Percentiles rank a stretch among this genome's conserved stretches.
Evolutionary conservation across 2,888 invertebrate species (phyloP).

Genomic region (Diarsia mendica): DNA sequence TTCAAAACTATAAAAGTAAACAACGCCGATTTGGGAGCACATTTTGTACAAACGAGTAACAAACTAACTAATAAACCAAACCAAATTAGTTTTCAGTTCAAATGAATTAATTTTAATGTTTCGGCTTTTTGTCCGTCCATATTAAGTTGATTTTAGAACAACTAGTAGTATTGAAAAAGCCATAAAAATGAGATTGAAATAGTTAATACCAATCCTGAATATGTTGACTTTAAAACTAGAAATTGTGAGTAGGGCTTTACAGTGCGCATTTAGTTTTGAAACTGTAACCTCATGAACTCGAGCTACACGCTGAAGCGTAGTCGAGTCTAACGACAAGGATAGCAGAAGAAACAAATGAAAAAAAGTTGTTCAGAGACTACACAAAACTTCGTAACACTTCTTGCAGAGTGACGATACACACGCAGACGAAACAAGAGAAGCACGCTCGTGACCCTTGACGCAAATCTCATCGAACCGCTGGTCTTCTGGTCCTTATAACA

Average conservation of each 20-base stretch:
- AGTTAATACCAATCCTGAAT: neutral
- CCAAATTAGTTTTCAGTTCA: neutral
- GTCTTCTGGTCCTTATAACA: too few species aligned
- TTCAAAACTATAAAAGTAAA: conserved; percentile 30
- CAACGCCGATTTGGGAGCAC: conserved; percentile 19
- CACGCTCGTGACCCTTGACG: too few species aligned
- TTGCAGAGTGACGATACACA: neutral
- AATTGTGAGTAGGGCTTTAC: neutral
- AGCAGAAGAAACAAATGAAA: neutral
- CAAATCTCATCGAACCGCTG: neutral
- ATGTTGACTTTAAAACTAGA: neutral
- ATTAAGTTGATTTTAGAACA: too few species aligned
- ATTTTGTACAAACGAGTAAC: neutral
- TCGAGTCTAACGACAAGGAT: neutral
- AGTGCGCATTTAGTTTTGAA: too few species aligned
- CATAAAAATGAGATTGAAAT: too few species aligned
- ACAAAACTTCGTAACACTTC: neutral
- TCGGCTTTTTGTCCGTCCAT: too few species aligned
- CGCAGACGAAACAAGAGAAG: neutral
- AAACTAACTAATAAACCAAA: neutral
- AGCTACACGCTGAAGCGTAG: neutral
- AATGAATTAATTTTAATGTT: too few species aligned
- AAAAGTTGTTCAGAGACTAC: neutral
- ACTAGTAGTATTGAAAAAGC: too few species aligned
- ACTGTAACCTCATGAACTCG: neutral